These are phyloP conservation scores for Acarapis woodi DNA, from an alignment of 1,140 invertebrate genomes.

Conservation along the genomic window DNA sequence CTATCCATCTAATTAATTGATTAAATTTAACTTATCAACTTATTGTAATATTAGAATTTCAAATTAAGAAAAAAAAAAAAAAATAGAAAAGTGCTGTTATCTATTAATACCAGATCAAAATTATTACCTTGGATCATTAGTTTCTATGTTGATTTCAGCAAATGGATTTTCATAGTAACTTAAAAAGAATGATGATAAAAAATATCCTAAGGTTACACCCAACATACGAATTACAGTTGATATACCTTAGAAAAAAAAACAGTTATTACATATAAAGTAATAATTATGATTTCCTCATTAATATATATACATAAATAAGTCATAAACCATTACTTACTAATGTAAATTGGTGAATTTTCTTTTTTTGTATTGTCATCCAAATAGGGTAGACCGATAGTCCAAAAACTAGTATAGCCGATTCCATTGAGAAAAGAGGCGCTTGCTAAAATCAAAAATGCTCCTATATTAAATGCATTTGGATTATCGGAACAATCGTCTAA, in stretches of 20 bases:
- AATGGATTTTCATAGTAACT: slow-evolving; percentile 14
- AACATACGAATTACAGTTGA: slow-evolving; percentile 11
- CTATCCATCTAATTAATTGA: slow-evolving; percentile 16
- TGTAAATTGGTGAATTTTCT: slow-evolving; percentile 14
- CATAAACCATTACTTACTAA: slow-evolving; percentile 4
- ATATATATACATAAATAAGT: slow-evolving; percentile 29
- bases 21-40: slow-evolving; percentile 1
- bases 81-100: neutral
- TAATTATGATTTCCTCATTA: slow-evolving; percentile 4
- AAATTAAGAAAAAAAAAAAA: neutral
- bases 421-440: slow-evolving; percentile 17
- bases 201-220: slow-evolving; percentile 12
- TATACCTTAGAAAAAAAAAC: neutral
- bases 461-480: slow-evolving; percentile 13
- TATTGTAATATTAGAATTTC: neutral
- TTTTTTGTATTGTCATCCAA: slow-evolving; percentile 17
- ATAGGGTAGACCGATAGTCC: slow-evolving; percentile 15
- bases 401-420: slow-evolving; percentile 12
- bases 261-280: too few species aligned
- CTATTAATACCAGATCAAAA: neutral
- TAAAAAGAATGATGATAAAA: slow-evolving; percentile 11
- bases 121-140: neutral
- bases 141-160: neutral
- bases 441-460: slow-evolving; percentile 6
- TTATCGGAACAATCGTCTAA: neutral